Conservation (phyloP, 2,888 invertebrate species). For the Drosophila greeni region DNA sequence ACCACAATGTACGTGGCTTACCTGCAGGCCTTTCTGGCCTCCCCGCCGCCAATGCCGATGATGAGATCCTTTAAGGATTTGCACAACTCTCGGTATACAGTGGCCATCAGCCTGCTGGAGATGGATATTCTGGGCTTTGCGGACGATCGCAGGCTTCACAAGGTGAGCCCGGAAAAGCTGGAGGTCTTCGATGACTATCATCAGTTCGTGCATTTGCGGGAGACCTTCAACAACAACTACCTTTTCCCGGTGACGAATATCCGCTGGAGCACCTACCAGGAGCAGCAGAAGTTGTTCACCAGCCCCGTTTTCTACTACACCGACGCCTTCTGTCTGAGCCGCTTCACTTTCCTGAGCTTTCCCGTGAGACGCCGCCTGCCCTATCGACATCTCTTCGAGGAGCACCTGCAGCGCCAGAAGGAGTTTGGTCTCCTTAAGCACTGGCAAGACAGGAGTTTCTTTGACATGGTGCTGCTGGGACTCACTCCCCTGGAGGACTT, state of each 20-base stretch:
- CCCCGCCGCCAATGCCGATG: slow-evolving; percentile 29
- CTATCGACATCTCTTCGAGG: slow-evolving; percentile 51
- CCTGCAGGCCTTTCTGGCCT: slow-evolving; percentile 47
- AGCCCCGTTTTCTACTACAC: slow-evolving; percentile 48
- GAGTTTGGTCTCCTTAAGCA: slow-evolving; percentile 39
- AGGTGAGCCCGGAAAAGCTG: background rate
- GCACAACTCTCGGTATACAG: slow-evolving; percentile 6
- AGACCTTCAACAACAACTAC: slow-evolving; percentile 46
- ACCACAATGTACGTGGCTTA: slow-evolving; percentile 61
- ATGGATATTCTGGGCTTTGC: background rate
- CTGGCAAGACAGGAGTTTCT: slow-evolving; percentile 44
- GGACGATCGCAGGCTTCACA: background rate
- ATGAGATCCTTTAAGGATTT: slow-evolving; percentile 20
- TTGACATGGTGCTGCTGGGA: slow-evolving; percentile 42
- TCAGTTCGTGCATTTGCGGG: slow-evolving; percentile 21
- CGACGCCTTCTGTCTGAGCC: slow-evolving; percentile 40
- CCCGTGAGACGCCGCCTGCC: slow-evolving; percentile 49
- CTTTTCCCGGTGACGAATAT: slow-evolving; percentile 38
- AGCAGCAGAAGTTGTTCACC: slow-evolving; percentile 53
- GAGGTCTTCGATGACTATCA: slow-evolving; percentile 11
- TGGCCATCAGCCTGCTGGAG: slow-evolving; percentile 1
- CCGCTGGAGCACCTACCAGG: slow-evolving; percentile 47
- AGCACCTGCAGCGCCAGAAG: slow-evolving; percentile 39
- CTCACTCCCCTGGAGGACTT: slow-evolving; percentile 27
- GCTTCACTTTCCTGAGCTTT: slow-evolving; percentile 20